Evolutionary conservation across 1,140 invertebrate genomes (phyloP), one percentile per base, ranked within the genome.

Genomic region (Zophobas morio): DNA sequence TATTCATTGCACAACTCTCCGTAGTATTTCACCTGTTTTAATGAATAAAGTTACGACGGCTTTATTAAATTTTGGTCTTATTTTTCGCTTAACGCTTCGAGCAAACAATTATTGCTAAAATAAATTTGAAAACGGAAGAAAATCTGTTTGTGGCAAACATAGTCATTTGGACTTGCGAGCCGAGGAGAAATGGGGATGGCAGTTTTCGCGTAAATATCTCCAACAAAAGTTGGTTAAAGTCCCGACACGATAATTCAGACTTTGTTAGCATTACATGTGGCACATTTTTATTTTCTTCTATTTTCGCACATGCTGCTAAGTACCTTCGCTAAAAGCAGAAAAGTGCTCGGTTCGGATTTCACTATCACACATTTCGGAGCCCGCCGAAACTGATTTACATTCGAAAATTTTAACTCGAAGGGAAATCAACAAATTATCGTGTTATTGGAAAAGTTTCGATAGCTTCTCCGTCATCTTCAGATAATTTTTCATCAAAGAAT

Each of bases 11-110:
- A 66, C 4, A 6, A 51, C n/a, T n/a, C 60, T 66, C 42, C 5
- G 36, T 42, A 63, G 37, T 66, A 66, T 66, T 66, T 60, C 35
- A 20, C 39, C 39, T 42, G 37, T 40, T 66, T 66, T 66, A 66
- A 66, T 66, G 60, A 66, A 66, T 42, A 66, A 66, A 66, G 36
- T 66, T 66, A 33, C 3, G 60, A 66, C 60, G 39, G 60, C 37
- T 66, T 66, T 66, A 42, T 66, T 66, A 66, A 66, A 66, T 42
- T 32, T 40, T 60, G n/a, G 3, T 66, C 39, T 42, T 66, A 46
- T 42, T 42, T 66, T 66, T 66, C 39, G 4, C 49, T 20, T 5
- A 6, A 51, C 4, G 2, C 20, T 51, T 8, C 42, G 3, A 51
- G 4, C 20, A 20, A 20, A 5, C 3, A 51, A 8, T 46, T 42